Conservation (phyloP, 2,113 vertebrate genomes). For the Sinocyclocheilus anshuiensis region DNA sequence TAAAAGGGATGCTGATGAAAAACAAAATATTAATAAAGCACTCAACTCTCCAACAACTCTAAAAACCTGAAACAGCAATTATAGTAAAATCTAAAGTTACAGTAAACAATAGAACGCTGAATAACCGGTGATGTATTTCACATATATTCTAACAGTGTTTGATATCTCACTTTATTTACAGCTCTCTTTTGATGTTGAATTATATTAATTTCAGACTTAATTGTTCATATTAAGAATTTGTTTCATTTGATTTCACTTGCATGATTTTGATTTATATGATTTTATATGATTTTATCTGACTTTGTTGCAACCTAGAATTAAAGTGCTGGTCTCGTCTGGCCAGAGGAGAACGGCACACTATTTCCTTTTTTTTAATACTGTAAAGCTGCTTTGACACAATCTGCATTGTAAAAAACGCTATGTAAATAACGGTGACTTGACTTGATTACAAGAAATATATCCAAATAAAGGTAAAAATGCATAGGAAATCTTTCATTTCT, state of each 20-base stretch:
- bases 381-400: no score
- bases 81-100: not conserved
- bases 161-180: not conserved
- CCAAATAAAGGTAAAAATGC: not conserved
- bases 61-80: not conserved
- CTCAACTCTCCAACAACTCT: not conserved
- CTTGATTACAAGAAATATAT: not conserved
- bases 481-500: not conserved
- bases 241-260: not conserved
- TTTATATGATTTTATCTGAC: no score
- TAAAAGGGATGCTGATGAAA: not conserved
- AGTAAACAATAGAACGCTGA: not conserved
- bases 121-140: not conserved
- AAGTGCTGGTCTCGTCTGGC: no score
- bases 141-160: not conserved
- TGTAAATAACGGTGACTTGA: no score
- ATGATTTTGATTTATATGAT: no score
- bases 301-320: no score
- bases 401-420: no score
- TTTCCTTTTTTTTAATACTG: no score
- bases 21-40: not conserved
- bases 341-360: no score
- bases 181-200: not conserved
- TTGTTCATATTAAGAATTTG: not conserved
- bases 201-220: not conserved